Conservation (phyloP, 1,140 invertebrate genomes). For the Gryon sp. region DNA sequence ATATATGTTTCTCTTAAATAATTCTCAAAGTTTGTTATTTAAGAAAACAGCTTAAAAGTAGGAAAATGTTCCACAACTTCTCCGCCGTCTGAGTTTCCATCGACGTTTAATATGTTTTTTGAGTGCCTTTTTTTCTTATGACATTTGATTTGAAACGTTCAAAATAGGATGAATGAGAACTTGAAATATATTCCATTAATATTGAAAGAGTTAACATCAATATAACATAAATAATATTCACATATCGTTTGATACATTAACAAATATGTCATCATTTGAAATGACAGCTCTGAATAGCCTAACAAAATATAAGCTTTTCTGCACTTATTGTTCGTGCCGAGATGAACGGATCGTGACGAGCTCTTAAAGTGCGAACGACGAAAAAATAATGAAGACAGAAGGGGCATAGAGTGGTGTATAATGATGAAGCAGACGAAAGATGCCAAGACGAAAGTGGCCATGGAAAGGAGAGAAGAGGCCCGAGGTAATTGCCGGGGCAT, state of each 20-base stretch:
- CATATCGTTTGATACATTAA: slow-evolving; percentile 17
- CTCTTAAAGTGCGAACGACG: slow-evolving; percentile 49
- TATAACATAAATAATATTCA: slow-evolving; percentile 19
- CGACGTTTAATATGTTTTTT: not conserved
- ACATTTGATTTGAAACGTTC: too few relatives aligned
- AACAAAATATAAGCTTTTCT: slow-evolving; percentile 45
- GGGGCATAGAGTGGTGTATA: slow-evolving; percentile 62
- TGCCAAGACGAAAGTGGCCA: slow-evolving; percentile 52
- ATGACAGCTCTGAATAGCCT: slow-evolving; percentile 27
- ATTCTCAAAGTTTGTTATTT: too few relatives aligned
- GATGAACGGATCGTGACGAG: slow-evolving; percentile 48
- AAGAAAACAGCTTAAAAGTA: too few relatives aligned
- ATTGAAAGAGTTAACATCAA: too few relatives aligned
- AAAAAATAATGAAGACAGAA: slow-evolving; percentile 39
- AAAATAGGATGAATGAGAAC: not conserved
- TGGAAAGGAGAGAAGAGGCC: slow-evolving; percentile 63
- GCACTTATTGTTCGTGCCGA: slow-evolving; percentile 45
- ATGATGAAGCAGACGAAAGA: slow-evolving; percentile 67
- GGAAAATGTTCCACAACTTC: slow-evolving; percentile 9
- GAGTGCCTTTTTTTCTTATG: too few relatives aligned
- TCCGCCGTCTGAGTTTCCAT: not conserved
- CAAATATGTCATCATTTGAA: slow-evolving; percentile 37
- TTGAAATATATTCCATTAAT: not conserved
- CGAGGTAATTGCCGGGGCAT: slow-evolving; percentile 77
- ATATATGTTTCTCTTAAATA: too few relatives aligned